These are phyloP conservation scores for Himalopsyche phryganea DNA, from an alignment of 1,140 invertebrate species.

Conservation along the genomic window DNA sequence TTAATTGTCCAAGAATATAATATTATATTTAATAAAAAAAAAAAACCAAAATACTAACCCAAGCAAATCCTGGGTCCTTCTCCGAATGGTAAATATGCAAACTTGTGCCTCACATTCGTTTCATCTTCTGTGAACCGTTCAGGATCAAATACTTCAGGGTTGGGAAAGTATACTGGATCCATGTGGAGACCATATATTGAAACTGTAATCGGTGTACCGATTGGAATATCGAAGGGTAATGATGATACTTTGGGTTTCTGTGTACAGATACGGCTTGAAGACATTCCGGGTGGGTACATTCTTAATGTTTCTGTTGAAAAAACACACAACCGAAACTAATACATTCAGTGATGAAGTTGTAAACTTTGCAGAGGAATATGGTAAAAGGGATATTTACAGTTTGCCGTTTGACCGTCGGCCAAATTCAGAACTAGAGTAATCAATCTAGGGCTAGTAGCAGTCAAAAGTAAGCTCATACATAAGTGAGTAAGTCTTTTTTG, in stretches of 20 bases:
- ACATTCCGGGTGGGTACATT: conserved; percentile 7
- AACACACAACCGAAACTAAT: no score
- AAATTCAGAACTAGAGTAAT: no score
- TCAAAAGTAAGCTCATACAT: no score
- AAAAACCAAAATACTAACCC: conserved; percentile 25
- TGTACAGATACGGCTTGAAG: conserved; percentile 12
- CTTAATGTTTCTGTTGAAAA: conserved; percentile 17
- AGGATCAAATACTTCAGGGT: conserved; percentile 60
- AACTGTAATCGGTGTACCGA: conserved; percentile 35
- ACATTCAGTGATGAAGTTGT: no score
- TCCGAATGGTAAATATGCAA: conserved; percentile 55
- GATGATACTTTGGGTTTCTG: conserved; percentile 7
- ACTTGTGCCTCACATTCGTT: conserved; percentile 38
- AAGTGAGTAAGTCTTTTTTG: no score
- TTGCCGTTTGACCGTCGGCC: no score
- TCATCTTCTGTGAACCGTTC: conserved; percentile 53
- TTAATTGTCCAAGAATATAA: no score
- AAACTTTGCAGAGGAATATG: no score
- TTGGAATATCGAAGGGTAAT: background rate
- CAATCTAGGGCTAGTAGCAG: no score
- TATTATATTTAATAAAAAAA: no score
- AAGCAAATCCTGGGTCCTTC: conserved; percentile 52
- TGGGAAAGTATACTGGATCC: conserved; percentile 50
- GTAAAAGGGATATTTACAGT: no score
- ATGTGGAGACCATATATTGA: conserved; percentile 35